Evolutionary conservation across 2,113 vertebrate genomes (phyloP).

Genomic region (Myotis davidii): DNA sequence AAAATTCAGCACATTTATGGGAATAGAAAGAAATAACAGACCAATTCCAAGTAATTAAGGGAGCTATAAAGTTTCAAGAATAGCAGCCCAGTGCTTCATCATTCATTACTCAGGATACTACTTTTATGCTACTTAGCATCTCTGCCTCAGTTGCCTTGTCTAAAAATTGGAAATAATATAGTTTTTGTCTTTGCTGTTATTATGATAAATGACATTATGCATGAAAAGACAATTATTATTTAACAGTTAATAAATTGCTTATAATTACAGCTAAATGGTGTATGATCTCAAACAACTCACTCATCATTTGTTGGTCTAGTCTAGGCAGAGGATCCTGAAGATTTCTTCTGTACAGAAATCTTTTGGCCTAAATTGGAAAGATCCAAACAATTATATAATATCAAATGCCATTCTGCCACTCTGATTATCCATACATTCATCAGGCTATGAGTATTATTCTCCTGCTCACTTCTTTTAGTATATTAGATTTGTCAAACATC

Average conservation of each 20-base stretch:
- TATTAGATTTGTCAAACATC: conserved; percentile 53
- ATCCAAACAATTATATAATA: not conserved
- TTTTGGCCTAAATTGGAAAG: not conserved
- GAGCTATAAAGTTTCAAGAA: not conserved
- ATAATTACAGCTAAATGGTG: not conserved
- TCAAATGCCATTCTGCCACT: not conserved
- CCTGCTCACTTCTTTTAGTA: not conserved
- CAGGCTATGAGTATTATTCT: not conserved
- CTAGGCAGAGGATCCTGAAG: not conserved
- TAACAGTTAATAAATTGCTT: not conserved
- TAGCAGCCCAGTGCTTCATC: not conserved
- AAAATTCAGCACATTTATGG: not conserved
- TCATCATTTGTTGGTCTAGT: not conserved
- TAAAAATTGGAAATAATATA: not conserved
- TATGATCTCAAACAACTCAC: not conserved
- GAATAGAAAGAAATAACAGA: not conserved
- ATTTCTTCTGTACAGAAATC: not conserved
- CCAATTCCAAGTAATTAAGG: not conserved
- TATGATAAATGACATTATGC: not conserved
- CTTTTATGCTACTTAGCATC: not conserved
- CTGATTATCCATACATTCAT: not conserved
- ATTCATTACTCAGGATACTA: not conserved
- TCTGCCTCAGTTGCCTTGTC: not conserved
- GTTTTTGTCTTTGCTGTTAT: not conserved
- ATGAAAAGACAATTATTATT: not conserved